phyloP scores from a whole-genome alignment of 30 jellyfish, hydroid and myxozoan genomes.

The Rhopilema esculentum region DNA sequence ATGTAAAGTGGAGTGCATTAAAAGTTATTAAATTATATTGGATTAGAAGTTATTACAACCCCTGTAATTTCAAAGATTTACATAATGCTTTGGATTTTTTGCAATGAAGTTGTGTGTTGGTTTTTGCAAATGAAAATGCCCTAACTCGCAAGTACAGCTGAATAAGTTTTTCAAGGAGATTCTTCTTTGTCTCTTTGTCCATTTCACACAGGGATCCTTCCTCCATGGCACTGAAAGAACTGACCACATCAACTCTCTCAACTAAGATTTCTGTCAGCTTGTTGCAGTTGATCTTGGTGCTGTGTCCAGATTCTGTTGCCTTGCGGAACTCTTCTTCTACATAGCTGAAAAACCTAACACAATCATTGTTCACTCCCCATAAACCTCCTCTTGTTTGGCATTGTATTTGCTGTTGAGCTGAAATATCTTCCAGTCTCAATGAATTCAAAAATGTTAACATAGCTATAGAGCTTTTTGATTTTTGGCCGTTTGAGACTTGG shows the following conservation, averaged over 20 bases:
- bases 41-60: conserved; percentile 19
- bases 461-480: conserved; percentile 4
- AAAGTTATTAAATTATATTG: too few relatives aligned
- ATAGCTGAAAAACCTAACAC: background rate
- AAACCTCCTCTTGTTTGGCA: conserved; percentile 59
- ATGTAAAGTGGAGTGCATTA: too few relatives aligned
- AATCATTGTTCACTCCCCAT: conserved; percentile 48
- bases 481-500: conserved; percentile 4
- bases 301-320: conserved; percentile 35
- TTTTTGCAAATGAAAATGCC: too few relatives aligned
- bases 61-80: conserved; percentile 27
- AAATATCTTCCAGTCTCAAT: conserved; percentile 18
- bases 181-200: too few relatives aligned
- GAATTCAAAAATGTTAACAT: conserved; percentile 32
- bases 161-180: too few relatives aligned
- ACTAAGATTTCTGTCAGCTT: conserved; percentile 1
- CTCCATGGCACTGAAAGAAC: conserved; percentile 35
- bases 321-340: conserved; percentile 36
- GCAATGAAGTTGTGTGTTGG: background rate
- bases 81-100: conserved; percentile 8
- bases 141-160: too few relatives aligned
- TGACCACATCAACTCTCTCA: background rate
- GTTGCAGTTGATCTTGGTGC: conserved; percentile 33
- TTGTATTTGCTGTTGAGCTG: too few relatives aligned
- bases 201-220: conserved; percentile 13